These are phyloP conservation scores for Tauraco hartlaubi DNA, from an alignment of 2,797 vertebrate genomes.

Conservation along the genomic window DNA sequence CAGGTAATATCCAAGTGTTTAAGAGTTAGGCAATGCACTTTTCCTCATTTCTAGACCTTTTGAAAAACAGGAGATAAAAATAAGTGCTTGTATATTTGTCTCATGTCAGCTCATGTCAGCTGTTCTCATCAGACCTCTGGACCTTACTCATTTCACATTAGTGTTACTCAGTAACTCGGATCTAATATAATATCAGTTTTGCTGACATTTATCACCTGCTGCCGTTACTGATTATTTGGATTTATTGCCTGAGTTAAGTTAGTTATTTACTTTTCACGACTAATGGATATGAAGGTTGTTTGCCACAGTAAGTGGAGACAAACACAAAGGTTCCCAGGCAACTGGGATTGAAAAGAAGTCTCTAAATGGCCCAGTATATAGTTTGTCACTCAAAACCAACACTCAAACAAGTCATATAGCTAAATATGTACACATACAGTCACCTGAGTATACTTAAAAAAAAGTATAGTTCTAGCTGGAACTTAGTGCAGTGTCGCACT, in stretches of 20 bases:
- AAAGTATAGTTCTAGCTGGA: not conserved
- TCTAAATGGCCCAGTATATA: not conserved
- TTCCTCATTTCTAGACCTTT: not conserved
- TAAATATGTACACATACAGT: not conserved
- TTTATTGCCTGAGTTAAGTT: constrained; percentile 67
- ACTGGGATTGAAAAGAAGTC: not conserved
- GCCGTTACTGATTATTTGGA: constrained; percentile 71
- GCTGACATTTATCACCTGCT: constrained; percentile 52
- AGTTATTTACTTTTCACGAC: constrained; percentile 63
- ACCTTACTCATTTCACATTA: constrained; percentile 39
- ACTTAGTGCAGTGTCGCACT: not conserved
- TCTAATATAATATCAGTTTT: constrained; percentile 28
- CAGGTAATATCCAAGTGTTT: not conserved
- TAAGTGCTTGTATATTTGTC: not conserved
- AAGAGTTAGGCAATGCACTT: not conserved
- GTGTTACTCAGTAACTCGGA: constrained; percentile 59
- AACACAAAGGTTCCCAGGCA: constrained; percentile 42
- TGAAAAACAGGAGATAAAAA: constrained; percentile 18
- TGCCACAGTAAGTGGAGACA: not conserved
- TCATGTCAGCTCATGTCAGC: constrained; percentile 52
- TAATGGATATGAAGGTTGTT: constrained; percentile 65
- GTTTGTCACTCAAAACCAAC: not conserved
- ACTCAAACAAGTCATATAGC: not conserved
- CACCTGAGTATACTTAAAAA: not conserved
- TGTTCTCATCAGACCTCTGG: constrained; percentile 59